These are phyloP conservation scores for Lamellibrachia luymesi DNA, from an alignment of 1,140 invertebrate genomes.

Conservation along the genomic window DNA sequence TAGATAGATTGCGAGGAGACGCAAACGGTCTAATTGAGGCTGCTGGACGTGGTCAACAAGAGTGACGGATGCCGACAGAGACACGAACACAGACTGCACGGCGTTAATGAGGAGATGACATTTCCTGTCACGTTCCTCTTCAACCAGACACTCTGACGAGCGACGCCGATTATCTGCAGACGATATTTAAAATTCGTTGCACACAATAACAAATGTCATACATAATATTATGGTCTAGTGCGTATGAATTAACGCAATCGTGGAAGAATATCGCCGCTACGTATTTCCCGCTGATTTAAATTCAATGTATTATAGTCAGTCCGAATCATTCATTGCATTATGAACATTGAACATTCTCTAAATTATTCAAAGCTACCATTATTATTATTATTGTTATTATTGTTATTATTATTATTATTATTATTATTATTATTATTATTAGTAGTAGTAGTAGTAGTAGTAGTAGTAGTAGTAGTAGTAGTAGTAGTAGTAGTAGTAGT, in stretches of 20 bases:
- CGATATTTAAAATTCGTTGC: neutral
- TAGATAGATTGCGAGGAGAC: no score
- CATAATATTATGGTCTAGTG: neutral
- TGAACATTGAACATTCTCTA: no score
- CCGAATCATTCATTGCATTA: no score
- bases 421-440: neutral
- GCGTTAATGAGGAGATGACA: neutral
- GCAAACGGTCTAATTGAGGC: no score
- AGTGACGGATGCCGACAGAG: neutral
- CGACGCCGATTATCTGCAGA: neutral
- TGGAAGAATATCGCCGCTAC: neutral
- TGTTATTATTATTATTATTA: slow-evolving; percentile 20
- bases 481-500: neutral
- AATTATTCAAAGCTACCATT: no score
- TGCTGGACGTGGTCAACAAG: neutral
- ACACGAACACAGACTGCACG: neutral
- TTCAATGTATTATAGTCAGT: no score
- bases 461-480: neutral
- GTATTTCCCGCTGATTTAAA: neutral
- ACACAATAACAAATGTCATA: neutral
- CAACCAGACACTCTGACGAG: neutral
- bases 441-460: neutral
- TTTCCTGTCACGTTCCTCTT: neutral
- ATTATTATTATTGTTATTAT: slow-evolving; percentile 19
- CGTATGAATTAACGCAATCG: neutral